Base-by-base conservation (phyloP, 2,797 vertebrate genomes). In the Alosa sapidissima region DNA sequence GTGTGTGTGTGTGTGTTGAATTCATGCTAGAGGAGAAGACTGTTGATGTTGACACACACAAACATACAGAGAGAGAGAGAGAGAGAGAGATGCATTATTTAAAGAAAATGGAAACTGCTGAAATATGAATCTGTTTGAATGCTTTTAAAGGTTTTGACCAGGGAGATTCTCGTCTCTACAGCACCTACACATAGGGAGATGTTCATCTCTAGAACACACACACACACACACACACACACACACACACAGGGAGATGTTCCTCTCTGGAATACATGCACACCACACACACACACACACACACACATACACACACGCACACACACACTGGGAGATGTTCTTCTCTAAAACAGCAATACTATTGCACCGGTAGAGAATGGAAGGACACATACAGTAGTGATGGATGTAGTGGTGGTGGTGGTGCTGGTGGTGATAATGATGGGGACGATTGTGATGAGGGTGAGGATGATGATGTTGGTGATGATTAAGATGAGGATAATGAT, bases 141-240 rank as follows among this genome's bases (percentile, higher is more conserved):
- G 60, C n/a, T 65, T 65, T 28, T 28, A 52, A 84, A 28, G 58
- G 36, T 10, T 55, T 8, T 24, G n/a, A 45, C 10, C 41, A 47
- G 41, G 62, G 45, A 72, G 47, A 83, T 68, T 60, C 10, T 83
- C 51, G 28, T 84, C 45, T 51, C 33, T 16, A 51, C 49, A 9
- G 47, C 82, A 82, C 41, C 49, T 14, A 83, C 54, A 48, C 48
- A 58, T 65, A 83, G 28, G 28, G 28, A 28, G 28, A 28, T 28
- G 28, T 28, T 28, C 28, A 41, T 41, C 41, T 41, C 41, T 41
- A 41, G 2, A 41, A 4, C 52, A 60, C 28, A 82, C 48, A 72
- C 7, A 83, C 21, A 75, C 24, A 60, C 58, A 84, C 78, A 83
- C 68, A 83, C n/a, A 65, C 33, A 82, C 84, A 24, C 4, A 65